Evolutionary conservation across 2,113 vertebrate genomes (phyloP).

Genomic region (Tragelaphus buxtoni): DNA sequence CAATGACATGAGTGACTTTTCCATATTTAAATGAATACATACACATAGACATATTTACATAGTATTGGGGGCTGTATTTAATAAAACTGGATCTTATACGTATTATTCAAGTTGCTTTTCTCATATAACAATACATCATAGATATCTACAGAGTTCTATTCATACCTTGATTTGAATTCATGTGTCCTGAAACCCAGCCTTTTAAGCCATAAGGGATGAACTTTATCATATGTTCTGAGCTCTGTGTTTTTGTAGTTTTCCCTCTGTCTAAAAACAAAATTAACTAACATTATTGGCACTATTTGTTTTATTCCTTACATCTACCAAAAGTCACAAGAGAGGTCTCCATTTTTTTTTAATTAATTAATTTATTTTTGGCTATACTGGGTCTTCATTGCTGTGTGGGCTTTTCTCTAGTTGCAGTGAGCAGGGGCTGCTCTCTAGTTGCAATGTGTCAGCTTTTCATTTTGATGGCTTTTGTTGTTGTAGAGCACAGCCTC

Average conservation of each 20-base stretch:
- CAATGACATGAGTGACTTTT: not conserved
- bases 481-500: not conserved
- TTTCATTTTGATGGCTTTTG: not conserved
- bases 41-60: not conserved
- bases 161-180: not conserved
- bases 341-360: not conserved
- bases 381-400: not conserved
- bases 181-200: not conserved
- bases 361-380: not conserved
- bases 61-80: not conserved
- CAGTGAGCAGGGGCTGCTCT: not conserved
- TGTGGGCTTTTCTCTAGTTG: not conserved
- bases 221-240: not conserved
- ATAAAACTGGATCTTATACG: not conserved
- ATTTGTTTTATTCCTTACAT: not conserved
- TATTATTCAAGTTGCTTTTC: not conserved
- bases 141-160: not conserved
- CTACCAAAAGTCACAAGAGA: not conserved
- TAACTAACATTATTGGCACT: not conserved
- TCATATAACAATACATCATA: not conserved
- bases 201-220: not conserved
- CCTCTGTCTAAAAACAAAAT: not conserved
- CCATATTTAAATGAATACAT: not conserved
- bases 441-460: not conserved
- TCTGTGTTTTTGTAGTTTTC: not conserved